A percentile compares a stretch with the other conserved stretches of the same genome.
Evolutionary conservation across 92 coral and sea anemone genomes (phyloP).

Genomic region (Phenganax marumi): DNA sequence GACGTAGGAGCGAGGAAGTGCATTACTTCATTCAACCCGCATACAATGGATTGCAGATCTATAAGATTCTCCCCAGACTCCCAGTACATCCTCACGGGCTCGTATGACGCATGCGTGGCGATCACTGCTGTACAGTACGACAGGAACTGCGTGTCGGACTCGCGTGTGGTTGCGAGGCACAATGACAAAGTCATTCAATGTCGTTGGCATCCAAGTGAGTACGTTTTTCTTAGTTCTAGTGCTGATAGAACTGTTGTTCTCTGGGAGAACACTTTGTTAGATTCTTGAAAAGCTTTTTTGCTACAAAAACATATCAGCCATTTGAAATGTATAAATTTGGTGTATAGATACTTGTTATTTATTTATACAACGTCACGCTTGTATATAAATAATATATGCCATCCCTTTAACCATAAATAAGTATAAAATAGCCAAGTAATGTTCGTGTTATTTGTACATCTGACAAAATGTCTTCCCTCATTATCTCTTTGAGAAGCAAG

Average conservation of each 20-base stretch:
- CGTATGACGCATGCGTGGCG: constrained; percentile 82
- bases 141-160: constrained; percentile 63
- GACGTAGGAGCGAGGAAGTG: constrained; percentile 92
- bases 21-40: constrained; percentile 84
- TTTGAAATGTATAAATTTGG: no score
- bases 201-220: constrained; percentile 87
- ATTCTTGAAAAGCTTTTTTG: no score
- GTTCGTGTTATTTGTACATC: no score
- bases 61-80: constrained; percentile 95
- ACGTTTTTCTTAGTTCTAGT: constrained; percentile 84
- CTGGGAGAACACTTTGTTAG: constrained; percentile 52
- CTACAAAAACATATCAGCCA: no score
- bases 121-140: constrained; percentile 47
- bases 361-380: no score
- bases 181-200: constrained; percentile 93
- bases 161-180: constrained; percentile 73
- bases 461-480: no score
- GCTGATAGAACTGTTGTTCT: constrained; percentile 87
- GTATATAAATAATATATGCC: no score
- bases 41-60: constrained; percentile 89
- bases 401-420: no score
- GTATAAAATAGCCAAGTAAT: no score
- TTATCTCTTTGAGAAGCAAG: constrained; percentile 45
- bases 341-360: no score
- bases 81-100: constrained; percentile 80